phyloP scores from a whole-genome alignment of 2,888 invertebrate species.

The Hirudinaria manillensis region DNA sequence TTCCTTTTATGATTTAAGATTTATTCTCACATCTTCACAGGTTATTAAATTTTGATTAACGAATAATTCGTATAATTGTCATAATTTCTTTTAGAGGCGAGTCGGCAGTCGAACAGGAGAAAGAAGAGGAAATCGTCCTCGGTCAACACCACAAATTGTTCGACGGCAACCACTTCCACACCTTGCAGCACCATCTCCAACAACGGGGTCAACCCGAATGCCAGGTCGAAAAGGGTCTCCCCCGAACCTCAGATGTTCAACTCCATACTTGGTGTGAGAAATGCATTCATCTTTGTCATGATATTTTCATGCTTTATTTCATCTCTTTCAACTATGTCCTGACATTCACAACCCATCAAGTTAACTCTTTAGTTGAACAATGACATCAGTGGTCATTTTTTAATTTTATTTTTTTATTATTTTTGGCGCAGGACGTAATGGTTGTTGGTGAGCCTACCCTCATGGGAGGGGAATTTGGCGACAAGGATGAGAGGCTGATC shows the following conservation, averaged over 20 bases:
- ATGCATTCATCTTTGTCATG: slow-evolving; percentile 17
- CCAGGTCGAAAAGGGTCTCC: slow-evolving; percentile 73
- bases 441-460: slow-evolving; percentile 98
- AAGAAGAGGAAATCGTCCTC: slow-evolving; percentile 75
- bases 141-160: slow-evolving; percentile 56
- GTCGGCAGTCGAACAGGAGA: slow-evolving; percentile 86
- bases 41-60: too few species aligned
- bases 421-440: slow-evolving; percentile 80
- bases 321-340: too few species aligned
- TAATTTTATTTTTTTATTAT: not conserved
- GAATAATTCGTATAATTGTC: too few species aligned
- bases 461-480: slow-evolving; percentile 99
- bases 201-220: not conserved
- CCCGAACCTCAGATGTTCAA: slow-evolving; percentile 81
- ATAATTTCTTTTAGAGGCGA: slow-evolving; percentile 66
- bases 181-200: slow-evolving; percentile 13
- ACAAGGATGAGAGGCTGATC: slow-evolving; percentile 95
- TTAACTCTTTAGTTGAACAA: too few species aligned
- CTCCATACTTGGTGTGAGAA: slow-evolving; percentile 78
- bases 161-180: not conserved
- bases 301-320: too few species aligned
- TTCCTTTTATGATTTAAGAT: too few species aligned
- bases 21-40: too few species aligned
- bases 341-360: too few species aligned
- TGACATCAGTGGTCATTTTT: too few species aligned